Conservation (phyloP, 64 coral and sea anemone species). For the Stylophora pistillata region DNA sequence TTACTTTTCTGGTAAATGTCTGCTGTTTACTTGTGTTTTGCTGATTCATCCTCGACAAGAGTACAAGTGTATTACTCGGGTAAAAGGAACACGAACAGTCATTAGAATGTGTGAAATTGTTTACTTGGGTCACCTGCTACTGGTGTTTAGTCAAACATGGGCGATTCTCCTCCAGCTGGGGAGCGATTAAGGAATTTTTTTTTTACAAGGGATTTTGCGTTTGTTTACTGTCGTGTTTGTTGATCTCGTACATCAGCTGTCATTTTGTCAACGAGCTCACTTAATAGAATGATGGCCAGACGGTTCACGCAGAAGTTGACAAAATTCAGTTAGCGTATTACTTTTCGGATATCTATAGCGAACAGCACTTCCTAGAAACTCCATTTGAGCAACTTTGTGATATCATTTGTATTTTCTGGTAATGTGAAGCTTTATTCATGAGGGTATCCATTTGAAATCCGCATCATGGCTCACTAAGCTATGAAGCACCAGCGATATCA, state of each 20-base stretch:
- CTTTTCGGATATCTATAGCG: not conserved
- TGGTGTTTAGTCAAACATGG: not conserved
- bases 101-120: not conserved
- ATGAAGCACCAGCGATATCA: slow-evolving; percentile 8
- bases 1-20: no score
- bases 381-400: not conserved
- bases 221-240: not conserved
- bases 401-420: not conserved
- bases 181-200: not conserved
- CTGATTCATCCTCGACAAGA: no score
- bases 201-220: not conserved
- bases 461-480: slow-evolving; percentile 3
- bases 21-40: no score
- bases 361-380: not conserved
- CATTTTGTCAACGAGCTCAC: not conserved
- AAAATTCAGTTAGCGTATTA: no score
- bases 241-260: not conserved
- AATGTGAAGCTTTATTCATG: slow-evolving; percentile 6
- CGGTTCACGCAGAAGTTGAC: no score
- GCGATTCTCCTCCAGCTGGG: not conserved
- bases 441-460: slow-evolving; percentile 14
- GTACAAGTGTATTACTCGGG: not conserved
- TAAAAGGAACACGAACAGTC: not conserved
- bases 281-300: no score
- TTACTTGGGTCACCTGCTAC: slow-evolving; percentile 7